A percentile compares a stretch with the other conserved stretches of the same genome.
These are phyloP conservation scores for Apogon hyalosoma DNA, from an alignment of 2,797 vertebrate species.

Conservation along the genomic window DNA sequence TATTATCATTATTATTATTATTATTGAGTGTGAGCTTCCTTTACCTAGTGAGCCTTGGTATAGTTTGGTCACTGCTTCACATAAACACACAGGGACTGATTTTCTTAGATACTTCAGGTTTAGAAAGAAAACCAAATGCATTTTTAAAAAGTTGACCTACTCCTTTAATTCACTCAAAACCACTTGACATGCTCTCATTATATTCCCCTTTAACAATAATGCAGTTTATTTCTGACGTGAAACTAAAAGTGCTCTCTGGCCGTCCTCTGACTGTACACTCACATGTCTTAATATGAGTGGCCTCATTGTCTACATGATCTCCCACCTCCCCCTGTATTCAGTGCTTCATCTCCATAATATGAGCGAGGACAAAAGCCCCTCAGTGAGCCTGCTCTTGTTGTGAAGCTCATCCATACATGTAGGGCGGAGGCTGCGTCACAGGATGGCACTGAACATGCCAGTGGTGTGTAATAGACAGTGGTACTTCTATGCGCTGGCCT, in stretches of 20 bases:
- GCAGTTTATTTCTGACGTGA: background rate
- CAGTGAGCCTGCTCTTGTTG: slow-evolving; percentile 51
- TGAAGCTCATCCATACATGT: slow-evolving; percentile 55
- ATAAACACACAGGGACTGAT: no score
- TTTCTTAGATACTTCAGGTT: no score
- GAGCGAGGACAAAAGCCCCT: slow-evolving; percentile 73
- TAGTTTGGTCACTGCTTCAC: no score
- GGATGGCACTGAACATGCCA: slow-evolving; percentile 73
- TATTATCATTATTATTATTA: no score
- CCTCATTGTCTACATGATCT: slow-evolving; percentile 67
- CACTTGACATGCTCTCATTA: no score
- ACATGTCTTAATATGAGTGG: slow-evolving; percentile 34
- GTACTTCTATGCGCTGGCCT: slow-evolving; percentile 52
- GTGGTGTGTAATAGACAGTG: slow-evolving; percentile 65
- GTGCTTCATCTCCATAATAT: slow-evolving; percentile 54
- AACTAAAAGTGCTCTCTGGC: background rate
- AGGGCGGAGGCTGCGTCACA: slow-evolving; percentile 63
- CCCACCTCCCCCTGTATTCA: slow-evolving; percentile 20
- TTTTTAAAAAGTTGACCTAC: background rate
- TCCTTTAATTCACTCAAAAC: background rate
- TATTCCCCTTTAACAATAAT: background rate
- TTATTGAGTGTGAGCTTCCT: no score
- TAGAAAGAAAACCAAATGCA: no score
- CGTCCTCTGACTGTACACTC: slow-evolving; percentile 1
- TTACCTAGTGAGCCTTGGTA: no score